These are phyloP conservation scores for Drosophila recens DNA, from an alignment of 2,888 invertebrate genomes.

Conservation along the genomic window DNA sequence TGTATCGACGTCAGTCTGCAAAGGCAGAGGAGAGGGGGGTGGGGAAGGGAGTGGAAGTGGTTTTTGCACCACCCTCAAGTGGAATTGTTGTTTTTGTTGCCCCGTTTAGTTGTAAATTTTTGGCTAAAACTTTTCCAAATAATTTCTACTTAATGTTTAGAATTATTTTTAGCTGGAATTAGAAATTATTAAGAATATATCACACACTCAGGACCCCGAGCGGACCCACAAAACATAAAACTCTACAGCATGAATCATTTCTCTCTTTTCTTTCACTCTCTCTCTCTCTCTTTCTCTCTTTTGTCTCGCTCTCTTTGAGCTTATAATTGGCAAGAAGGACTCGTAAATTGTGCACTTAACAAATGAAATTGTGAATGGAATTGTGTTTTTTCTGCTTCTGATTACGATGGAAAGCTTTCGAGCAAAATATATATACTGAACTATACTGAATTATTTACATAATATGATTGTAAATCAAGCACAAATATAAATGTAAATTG, in stretches of 20 bases:
- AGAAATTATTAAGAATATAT: slow-evolving; percentile 81
- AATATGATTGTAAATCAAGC: neutral
- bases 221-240: slow-evolving; percentile 31
- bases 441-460: neutral
- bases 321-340: slow-evolving; percentile 57
- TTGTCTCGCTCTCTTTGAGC: slow-evolving; percentile 9
- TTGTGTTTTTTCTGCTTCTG: slow-evolving; percentile 20
- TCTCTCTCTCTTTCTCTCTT: slow-evolving; percentile 2
- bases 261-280: neutral
- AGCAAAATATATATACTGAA: neutral
- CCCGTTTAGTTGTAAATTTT: slow-evolving; percentile 78
- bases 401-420: slow-evolving; percentile 2
- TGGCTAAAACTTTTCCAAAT: slow-evolving; percentile 81
- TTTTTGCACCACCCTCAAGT: slow-evolving; percentile 16
- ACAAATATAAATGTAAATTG: neutral
- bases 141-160: slow-evolving; percentile 84
- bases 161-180: slow-evolving; percentile 81
- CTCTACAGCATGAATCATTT: slow-evolving; percentile 51
- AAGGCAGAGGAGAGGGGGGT: neutral
- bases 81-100: neutral
- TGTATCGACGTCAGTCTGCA: slow-evolving; percentile 75
- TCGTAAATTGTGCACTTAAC: slow-evolving; percentile 73
- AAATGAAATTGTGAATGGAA: slow-evolving; percentile 57
- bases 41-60: slow-evolving; percentile 5
- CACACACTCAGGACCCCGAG: slow-evolving; percentile 50